Percentiles rank a stretch among this genome's conserved stretches.
phyloP scores from a whole-genome alignment of 1,140 invertebrate species.

The Aricia agestis region DNA sequence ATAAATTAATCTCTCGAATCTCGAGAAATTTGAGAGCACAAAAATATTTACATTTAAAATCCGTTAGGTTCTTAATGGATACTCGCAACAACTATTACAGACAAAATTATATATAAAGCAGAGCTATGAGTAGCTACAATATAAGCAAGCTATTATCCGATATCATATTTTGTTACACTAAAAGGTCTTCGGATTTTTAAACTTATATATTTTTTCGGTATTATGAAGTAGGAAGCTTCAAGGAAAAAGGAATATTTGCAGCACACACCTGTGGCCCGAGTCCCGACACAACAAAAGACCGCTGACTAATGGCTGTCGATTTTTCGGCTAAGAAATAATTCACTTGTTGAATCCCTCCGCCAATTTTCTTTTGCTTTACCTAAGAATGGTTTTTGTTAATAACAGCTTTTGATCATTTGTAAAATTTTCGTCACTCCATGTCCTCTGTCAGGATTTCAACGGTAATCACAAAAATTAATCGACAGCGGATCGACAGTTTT shows the following conservation, averaged over 20 bases:
- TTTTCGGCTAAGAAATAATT: constrained; percentile 67
- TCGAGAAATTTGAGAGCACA: too few species aligned
- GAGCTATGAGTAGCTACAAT: not conserved
- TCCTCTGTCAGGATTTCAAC: not conserved
- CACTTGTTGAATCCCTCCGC: constrained; percentile 61
- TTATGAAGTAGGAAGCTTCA: constrained; percentile 25
- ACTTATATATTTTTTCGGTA: not conserved
- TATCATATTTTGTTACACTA: not conserved
- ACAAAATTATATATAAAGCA: too few species aligned
- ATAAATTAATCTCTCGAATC: too few species aligned
- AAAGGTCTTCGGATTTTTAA: constrained; percentile 11
- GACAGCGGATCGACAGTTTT: not conserved
- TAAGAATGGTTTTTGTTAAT: constrained; percentile 41
- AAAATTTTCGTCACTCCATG: not conserved
- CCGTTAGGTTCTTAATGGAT: too few species aligned
- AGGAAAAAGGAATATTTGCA: constrained; percentile 53
- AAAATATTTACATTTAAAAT: too few species aligned
- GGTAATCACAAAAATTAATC: not conserved
- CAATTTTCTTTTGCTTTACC: constrained; percentile 39
- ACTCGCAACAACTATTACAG: too few species aligned
- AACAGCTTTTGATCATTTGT: constrained; percentile 30
- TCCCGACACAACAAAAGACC: constrained; percentile 53
- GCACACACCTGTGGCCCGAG: constrained; percentile 55
- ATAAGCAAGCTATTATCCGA: not conserved
- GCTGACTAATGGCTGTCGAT: constrained; percentile 62